Evolutionary conservation across 2,113 vertebrate genomes (phyloP).

Genomic region (Solea solea): DNA sequence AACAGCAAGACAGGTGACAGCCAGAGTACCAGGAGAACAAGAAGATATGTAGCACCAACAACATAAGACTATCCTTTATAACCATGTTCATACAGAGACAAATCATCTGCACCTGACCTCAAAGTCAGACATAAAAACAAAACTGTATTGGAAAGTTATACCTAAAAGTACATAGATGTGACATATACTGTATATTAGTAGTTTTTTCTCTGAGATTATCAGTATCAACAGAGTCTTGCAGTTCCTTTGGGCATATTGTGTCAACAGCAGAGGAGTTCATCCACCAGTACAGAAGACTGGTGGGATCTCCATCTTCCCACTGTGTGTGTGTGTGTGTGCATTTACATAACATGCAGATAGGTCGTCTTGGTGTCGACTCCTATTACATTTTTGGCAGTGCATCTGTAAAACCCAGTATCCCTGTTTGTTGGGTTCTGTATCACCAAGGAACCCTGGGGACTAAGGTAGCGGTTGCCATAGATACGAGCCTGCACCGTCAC

Average conservation of each 20-base stretch:
- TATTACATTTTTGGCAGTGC: conserved; percentile 90
- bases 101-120: not conserved
- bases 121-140: conserved; percentile 21
- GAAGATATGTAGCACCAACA: not conserved
- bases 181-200: conserved; percentile 26
- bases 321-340: not conserved
- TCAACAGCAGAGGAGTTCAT: conserved; percentile 29
- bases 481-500: conserved; percentile 83
- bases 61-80: not conserved
- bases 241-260: conserved; percentile 65
- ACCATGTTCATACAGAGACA: conserved; percentile 10
- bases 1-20: not conserved
- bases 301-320: conserved; percentile 15
- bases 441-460: conserved; percentile 89
- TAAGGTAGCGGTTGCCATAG: conserved; percentile 89
- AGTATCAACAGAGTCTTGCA: conserved; percentile 76
- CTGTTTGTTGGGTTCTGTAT: conserved; percentile 87
- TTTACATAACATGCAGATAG: conserved; percentile 91
- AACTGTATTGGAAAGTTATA: conserved; percentile 12
- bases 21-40: conserved; percentile 8
- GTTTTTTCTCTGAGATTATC: conserved; percentile 54
- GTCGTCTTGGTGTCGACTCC: conserved; percentile 92
- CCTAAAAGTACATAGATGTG: conserved; percentile 30
- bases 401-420: conserved; percentile 92
- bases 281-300: conserved; percentile 19